Evolutionary conservation across 92 coral and sea anemone species (phyloP).

Genomic region (Desmophyllum pertusum): DNA sequence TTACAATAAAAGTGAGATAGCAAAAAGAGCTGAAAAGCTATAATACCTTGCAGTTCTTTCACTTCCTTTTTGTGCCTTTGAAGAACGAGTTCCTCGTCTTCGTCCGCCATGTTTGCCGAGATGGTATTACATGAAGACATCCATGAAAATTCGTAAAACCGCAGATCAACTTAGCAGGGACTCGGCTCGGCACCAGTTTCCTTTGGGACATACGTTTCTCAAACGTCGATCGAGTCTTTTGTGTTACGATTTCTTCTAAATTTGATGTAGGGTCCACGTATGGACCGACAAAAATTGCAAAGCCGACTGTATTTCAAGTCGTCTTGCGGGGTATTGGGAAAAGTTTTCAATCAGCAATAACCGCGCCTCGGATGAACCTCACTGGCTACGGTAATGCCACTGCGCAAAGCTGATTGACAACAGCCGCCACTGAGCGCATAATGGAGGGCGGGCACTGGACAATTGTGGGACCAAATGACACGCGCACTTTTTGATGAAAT

Average conservation of each 20-base stretch:
- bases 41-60: conserved; percentile 89
- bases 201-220: conserved; percentile 3
- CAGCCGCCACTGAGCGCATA: not conserved
- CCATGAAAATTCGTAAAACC: not conserved
- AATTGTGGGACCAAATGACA: conserved; percentile 25
- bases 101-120: conserved; percentile 86
- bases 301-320: conserved; percentile 78
- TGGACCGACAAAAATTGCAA: conserved; percentile 60
- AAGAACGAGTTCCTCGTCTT: conserved; percentile 47
- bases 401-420: conserved; percentile 67
- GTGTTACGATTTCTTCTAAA: not conserved
- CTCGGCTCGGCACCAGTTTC: conserved; percentile 17
- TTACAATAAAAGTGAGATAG: not conserved
- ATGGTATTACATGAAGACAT: conserved; percentile 12
- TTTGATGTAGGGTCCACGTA: conserved; percentile 42
- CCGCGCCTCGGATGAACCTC: conserved; percentile 90
- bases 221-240: not conserved
- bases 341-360: conserved; percentile 92
- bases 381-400: conserved; percentile 92
- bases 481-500: not conserved
- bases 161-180: not conserved
- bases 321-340: conserved; percentile 93
- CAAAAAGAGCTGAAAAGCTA: not conserved
- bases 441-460: not conserved
- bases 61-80: conserved; percentile 81